Percentiles rank a stretch among this genome's conserved stretches.
phyloP scores from a whole-genome alignment of 2,888 invertebrate genomes.

The Listrodromus nycthemerus region DNA sequence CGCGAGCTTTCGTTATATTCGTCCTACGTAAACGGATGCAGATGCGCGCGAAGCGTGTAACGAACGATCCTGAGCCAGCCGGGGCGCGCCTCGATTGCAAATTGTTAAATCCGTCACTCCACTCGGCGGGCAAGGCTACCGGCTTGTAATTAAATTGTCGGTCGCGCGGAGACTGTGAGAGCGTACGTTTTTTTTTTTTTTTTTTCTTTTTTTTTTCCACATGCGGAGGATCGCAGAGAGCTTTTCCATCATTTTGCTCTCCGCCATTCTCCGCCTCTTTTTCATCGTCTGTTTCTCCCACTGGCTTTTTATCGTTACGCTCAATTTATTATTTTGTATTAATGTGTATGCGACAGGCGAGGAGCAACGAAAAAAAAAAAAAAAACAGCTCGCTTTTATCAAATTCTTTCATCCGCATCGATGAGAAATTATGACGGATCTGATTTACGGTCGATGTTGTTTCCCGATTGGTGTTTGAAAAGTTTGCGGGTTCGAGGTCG shows the following conservation, averaged over 20 bases:
- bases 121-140: slow-evolving; percentile 38
- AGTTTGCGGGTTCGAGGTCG: slow-evolving; percentile 10
- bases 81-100: slow-evolving; percentile 54
- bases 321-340: slow-evolving; percentile 15
- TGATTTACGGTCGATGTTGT: neutral
- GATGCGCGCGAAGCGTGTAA: slow-evolving; percentile 54
- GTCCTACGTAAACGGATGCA: slow-evolving; percentile 53
- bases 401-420: neutral
- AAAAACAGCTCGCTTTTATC: neutral
- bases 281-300: neutral
- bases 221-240: slow-evolving; percentile 12
- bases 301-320: neutral
- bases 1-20: slow-evolving; percentile 48
- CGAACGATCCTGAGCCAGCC: slow-evolving; percentile 46
- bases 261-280: slow-evolving; percentile 16
- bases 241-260: neutral
- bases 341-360: neutral
- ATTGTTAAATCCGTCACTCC: slow-evolving; percentile 62
- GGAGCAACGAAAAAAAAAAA: neutral
- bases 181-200: slow-evolving; percentile 10
- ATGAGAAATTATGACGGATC: neutral
- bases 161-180: slow-evolving; percentile 26
- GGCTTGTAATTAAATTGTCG: slow-evolving; percentile 63
- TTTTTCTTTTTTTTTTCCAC: slow-evolving; percentile 15
- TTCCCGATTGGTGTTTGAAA: neutral